Evolutionary conservation across 2,797 vertebrate genomes (phyloP).

Genomic region (Anguilla obscura): DNA sequence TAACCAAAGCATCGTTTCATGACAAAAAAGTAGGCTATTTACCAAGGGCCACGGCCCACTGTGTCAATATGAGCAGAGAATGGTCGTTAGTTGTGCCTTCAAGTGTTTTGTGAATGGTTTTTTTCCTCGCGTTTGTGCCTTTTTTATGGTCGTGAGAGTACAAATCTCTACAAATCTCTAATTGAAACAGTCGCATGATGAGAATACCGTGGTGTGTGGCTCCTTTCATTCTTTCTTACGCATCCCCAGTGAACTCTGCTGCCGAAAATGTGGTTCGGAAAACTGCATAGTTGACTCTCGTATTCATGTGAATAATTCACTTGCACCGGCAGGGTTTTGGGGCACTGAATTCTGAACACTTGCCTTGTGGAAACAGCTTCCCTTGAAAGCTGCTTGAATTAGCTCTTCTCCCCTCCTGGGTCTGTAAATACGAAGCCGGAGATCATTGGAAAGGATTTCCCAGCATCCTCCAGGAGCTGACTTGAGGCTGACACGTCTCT

Average conservation of each 20-base stretch:
- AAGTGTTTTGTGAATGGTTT: neutral
- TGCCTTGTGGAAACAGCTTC: neutral
- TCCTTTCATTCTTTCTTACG: neutral
- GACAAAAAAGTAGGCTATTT: neutral
- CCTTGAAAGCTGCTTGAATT: neutral
- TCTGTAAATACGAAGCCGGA: constrained; percentile 7
- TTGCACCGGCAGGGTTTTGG: neutral
- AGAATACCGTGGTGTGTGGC: neutral
- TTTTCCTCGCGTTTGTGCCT: neutral
- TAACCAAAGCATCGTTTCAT: neutral
- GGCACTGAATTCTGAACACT: neutral
- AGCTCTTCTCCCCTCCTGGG: neutral
- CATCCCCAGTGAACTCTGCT: neutral
- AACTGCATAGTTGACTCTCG: neutral
- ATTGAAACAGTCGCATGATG: neutral
- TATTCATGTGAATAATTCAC: neutral
- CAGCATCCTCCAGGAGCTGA: constrained; percentile 20
- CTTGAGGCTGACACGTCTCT: neutral
- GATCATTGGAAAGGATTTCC: constrained; percentile 27
- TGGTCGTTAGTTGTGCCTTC: neutral
- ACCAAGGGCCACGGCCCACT: neutral
- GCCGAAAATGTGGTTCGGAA: neutral
- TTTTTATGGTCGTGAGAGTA: neutral
- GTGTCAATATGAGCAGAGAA: neutral
- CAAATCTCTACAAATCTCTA: neutral